phyloP scores from a whole-genome alignment of 2,888 invertebrate genomes.

The Oligia fasciuncula region DNA sequence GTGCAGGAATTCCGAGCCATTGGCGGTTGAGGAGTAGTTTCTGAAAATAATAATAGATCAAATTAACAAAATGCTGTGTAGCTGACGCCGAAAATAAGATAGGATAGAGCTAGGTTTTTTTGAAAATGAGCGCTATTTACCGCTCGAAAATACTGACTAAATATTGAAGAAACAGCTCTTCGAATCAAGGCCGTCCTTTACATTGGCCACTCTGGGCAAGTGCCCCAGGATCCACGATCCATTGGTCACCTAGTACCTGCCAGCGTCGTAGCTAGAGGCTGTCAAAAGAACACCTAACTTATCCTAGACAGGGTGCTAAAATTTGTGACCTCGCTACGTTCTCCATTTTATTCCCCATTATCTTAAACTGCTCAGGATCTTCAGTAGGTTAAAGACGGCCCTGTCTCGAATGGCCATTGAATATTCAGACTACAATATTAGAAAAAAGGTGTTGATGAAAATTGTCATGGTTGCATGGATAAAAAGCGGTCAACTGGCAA shows the following conservation, averaged over 20 bases:
- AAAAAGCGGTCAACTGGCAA: background rate
- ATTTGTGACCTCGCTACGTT: background rate
- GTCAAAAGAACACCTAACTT: background rate
- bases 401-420: background rate
- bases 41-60: conserved; percentile 72
- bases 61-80: background rate
- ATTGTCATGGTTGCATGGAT: background rate
- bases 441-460: background rate
- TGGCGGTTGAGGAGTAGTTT: conserved; percentile 88
- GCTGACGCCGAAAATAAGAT: background rate
- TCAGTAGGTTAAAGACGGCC: background rate
- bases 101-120: background rate
- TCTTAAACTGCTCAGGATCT: background rate
- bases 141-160: background rate
- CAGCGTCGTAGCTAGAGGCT: background rate
- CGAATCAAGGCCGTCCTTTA: background rate
- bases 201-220: background rate
- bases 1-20: conserved; percentile 92
- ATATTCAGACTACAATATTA: background rate
- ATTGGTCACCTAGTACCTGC: background rate
- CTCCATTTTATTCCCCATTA: background rate
- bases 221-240: no score
- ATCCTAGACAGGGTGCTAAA: background rate
- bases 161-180: background rate
- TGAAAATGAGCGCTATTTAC: background rate